A percentile compares a stretch with the other conserved stretches of the same genome.
These are phyloP conservation scores for Habroteleia sp. DNA, from an alignment of 2,888 invertebrate genomes.

Conservation along the genomic window DNA sequence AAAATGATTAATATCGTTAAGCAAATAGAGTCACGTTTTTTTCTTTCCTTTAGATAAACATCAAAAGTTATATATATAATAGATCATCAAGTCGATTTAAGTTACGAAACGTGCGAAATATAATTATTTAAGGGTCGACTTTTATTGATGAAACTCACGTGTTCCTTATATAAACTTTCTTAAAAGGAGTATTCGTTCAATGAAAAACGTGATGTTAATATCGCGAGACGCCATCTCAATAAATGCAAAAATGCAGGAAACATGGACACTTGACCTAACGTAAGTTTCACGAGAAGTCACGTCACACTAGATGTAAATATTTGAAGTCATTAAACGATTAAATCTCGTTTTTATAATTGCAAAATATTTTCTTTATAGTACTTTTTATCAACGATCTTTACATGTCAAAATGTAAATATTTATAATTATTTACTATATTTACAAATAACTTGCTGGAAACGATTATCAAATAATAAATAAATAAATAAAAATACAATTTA, in stretches of 20 bases:
- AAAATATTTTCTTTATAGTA: constrained; percentile 19
- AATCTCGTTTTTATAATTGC: constrained; percentile 39
- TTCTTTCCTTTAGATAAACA: too few species aligned
- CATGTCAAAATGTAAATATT: too few species aligned
- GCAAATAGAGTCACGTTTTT: constrained; percentile 18
- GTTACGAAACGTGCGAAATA: constrained; percentile 1
- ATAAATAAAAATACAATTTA: too few species aligned
- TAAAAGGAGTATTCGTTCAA: constrained; percentile 8
- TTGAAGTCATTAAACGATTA: constrained; percentile 37
- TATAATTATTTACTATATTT: too few species aligned
- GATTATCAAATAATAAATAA: too few species aligned
- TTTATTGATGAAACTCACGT: constrained; percentile 25
- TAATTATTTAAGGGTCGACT: constrained; percentile 2
- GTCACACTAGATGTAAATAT: constrained; percentile 19
- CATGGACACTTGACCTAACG: constrained; percentile 42
- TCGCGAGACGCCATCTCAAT: constrained; percentile 22
- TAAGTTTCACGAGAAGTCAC: constrained; percentile 18
- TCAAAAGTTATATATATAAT: constrained; percentile 2
- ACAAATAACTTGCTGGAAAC: too few species aligned
- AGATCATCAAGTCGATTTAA: constrained; percentile 15
- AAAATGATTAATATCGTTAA: too few species aligned
- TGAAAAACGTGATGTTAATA: constrained; percentile 34
- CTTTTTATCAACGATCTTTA: too few species aligned
- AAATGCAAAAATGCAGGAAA: constrained; percentile 16
- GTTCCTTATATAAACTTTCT: constrained; percentile 12